Base-by-base conservation (phyloP, 2,888 invertebrate species). In the Microdon myrmicae region DNA sequence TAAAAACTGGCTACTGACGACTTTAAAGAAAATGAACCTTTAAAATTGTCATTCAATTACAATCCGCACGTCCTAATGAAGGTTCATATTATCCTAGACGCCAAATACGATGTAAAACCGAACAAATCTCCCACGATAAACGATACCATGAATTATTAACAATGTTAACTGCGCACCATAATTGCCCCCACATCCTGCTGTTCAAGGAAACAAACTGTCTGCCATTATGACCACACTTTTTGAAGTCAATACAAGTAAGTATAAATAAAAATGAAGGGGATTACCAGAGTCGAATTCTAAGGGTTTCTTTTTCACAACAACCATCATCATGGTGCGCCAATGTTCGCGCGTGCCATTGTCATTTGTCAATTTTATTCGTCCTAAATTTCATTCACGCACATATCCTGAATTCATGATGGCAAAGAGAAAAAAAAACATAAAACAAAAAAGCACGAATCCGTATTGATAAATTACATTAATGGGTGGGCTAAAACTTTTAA, bases 401-500 rank as follows among this genome's bases (percentile, higher is more conserved):
- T 51, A 39, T 39, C 26, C 37, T n/a, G n/a, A n/a, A n/a, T n/a
- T n/a, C n/a, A n/a, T n/a, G n/a, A n/a, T n/a, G n/a, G n/a, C n/a
- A n/a, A n/a, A n/a, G n/a, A n/a, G n/a, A n/a, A n/a, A n/a, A n/a
- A n/a, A n/a, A n/a, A n/a, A n/a, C n/a, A n/a, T n/a, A n/a, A n/a
- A n/a, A n/a, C n/a, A n/a, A n/a, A n/a, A n/a, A n/a, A n/a, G n/a
- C n/a, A n/a, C n/a, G n/a, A 49, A 61, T 45, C 56, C 41, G 41
- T 41, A 31, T 41, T 51, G 61, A 56, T 61, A 58, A 51, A 56
- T 64, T 64, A 64, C 41, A 47, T 64, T 58, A 64, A 64, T 64
- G 51, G 58, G 47, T 23, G 32, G 47, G 31, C 41, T 47, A 48
- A 37, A 64, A 64, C 51, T 58, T 58, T 58, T 47, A 45, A 47